Percentiles rank a stretch among this genome's conserved stretches.
Evolutionary conservation across 2,113 vertebrate species (phyloP).

Genomic region (Mastomys coucha): DNA sequence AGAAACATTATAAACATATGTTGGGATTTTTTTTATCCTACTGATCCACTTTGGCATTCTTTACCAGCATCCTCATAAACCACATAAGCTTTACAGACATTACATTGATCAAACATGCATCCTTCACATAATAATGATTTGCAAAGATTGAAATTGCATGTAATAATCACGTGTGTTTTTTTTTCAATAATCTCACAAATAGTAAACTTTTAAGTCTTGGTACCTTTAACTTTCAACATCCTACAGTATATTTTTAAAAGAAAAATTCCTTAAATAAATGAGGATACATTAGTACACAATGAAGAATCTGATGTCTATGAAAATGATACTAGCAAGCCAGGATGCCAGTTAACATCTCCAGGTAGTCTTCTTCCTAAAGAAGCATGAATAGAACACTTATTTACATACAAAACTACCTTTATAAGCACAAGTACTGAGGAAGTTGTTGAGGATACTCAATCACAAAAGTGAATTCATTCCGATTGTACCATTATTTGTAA

Average conservation of each 20-base stretch:
- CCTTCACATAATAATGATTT: background rate
- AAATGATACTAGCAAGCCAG: background rate
- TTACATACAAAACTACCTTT: background rate
- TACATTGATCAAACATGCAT: background rate
- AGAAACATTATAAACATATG: background rate
- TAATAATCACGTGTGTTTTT: background rate
- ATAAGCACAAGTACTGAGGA: background rate
- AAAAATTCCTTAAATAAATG: background rate
- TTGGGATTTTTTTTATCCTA: background rate
- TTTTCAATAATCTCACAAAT: background rate
- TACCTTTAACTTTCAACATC: background rate
- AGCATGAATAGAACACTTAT: background rate
- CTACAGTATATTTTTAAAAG: background rate
- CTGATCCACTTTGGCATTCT: background rate
- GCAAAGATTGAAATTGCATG: background rate
- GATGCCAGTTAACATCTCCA: background rate
- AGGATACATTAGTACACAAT: background rate
- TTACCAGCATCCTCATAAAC: background rate
- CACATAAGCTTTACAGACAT: background rate
- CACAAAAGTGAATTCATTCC: background rate
- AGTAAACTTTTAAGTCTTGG: background rate
- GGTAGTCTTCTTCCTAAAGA: background rate
- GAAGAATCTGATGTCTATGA: background rate
- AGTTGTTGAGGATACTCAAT: background rate
- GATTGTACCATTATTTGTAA: fast-evolving